phyloP scores from a whole-genome alignment of 2,888 invertebrate species.

The Archips xylosteana region DNA sequence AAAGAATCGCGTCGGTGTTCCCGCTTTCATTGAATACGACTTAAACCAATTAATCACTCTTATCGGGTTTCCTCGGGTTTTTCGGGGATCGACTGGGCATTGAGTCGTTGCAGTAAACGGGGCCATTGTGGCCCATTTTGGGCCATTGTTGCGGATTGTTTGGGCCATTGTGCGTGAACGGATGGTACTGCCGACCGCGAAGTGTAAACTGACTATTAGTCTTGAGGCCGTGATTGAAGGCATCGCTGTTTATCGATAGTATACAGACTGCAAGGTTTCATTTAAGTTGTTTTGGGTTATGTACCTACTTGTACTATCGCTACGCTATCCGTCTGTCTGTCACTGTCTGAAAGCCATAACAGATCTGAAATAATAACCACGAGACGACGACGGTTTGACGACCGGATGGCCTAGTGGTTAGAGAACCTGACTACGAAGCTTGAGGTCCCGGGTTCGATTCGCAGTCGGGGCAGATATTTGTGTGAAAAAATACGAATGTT shows the following conservation, averaged over 20 bases:
- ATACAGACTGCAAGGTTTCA: background rate
- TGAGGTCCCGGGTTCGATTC: no score
- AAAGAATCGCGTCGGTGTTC: conserved; percentile 62
- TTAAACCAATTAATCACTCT: conserved; percentile 84
- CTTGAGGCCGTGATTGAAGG: conserved; percentile 53
- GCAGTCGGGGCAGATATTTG: no score
- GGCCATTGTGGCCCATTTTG: conserved; percentile 65
- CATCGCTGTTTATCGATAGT: conserved; percentile 39
- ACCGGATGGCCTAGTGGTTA: no score
- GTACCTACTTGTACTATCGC: no score
- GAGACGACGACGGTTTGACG: no score
- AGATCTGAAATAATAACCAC: no score
- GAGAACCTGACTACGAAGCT: no score
- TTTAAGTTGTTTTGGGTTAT: background rate
- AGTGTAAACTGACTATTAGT: conserved; percentile 75
- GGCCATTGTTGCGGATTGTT: conserved; percentile 67
- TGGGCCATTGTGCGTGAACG: conserved; percentile 73
- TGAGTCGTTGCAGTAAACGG: conserved; percentile 64
- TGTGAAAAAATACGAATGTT: no score
- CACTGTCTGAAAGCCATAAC: no score
- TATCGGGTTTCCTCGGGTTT: conserved; percentile 80
- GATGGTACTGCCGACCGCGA: conserved; percentile 68
- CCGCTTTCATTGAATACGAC: conserved; percentile 81
- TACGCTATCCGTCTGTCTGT: no score
- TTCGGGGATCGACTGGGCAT: conserved; percentile 63